A percentile compares a stretch with the other conserved stretches of the same genome.
phyloP scores from a whole-genome alignment of 1,140 invertebrate genomes.

The Matsumurasca onukii region DNA sequence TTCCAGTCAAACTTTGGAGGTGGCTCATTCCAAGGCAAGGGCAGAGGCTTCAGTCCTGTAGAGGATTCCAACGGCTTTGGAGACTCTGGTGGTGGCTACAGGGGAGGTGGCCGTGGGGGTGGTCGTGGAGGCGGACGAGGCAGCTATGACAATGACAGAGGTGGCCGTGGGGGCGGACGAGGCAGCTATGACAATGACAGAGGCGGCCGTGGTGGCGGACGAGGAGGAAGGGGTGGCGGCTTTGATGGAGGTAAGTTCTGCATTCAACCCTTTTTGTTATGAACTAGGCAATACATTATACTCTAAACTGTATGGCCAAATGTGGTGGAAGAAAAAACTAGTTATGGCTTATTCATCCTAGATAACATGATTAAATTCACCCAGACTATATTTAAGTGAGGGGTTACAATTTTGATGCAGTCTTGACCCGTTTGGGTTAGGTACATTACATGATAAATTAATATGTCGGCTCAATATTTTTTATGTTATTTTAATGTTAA shows the following conservation, averaged over 20 bases:
- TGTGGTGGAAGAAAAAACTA: background rate
- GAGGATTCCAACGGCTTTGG: background rate
- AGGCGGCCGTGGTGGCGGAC: background rate
- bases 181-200: background rate
- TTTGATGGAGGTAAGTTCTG: background rate
- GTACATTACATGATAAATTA: background rate
- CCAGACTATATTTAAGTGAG: background rate
- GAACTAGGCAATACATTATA: background rate
- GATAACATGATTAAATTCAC: background rate
- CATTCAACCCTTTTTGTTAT: background rate
- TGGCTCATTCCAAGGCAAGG: too few relatives aligned
- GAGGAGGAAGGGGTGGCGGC: background rate
- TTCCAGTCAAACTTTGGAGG: too few relatives aligned
- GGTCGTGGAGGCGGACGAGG: background rate
- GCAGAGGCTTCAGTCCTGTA: background rate
- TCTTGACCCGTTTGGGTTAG: background rate
- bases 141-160: background rate
- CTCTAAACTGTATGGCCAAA: background rate
- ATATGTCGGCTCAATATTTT: background rate
- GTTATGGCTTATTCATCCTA: background rate
- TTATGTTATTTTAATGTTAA: background rate
- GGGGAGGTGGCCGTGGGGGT: background rate
- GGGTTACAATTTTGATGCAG: background rate
- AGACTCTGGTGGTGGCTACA: background rate
- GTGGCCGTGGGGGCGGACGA: background rate